Conservation (phyloP, 2,888 invertebrate genomes). For the Phlogophora meticulosa region DNA sequence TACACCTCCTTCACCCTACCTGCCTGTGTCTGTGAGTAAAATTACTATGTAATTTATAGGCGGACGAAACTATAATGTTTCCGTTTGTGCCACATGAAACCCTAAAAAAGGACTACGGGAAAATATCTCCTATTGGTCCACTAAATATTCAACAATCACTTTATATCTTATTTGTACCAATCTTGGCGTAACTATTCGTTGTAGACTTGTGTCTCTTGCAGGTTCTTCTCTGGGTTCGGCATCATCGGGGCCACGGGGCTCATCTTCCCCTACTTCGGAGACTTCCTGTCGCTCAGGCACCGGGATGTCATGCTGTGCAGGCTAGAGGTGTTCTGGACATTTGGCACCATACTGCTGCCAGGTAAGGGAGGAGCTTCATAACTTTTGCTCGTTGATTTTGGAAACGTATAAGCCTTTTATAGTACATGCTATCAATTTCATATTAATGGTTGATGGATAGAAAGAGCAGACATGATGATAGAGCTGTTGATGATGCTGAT, state of each 20-base stretch:
- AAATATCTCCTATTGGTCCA: background rate
- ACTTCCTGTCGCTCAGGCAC: slow-evolving; percentile 90
- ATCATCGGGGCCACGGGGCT: slow-evolving; percentile 92
- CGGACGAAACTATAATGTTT: no score
- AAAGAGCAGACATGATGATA: no score
- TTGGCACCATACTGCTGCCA: slow-evolving; percentile 91
- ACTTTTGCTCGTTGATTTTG: no score
- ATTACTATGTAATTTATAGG: no score
- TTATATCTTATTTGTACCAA: slow-evolving; percentile 56
- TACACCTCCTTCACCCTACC: no score
- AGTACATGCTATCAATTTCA: no score
- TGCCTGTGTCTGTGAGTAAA: no score
- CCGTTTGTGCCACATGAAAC: no score
- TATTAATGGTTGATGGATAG: no score
- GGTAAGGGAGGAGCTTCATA: slow-evolving; percentile 80
- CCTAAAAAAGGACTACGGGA: background rate
- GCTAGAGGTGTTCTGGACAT: slow-evolving; percentile 92
- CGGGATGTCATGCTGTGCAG: slow-evolving; percentile 91
- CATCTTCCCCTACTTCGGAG: slow-evolving; percentile 91
- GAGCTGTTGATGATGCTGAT: no score
- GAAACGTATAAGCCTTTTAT: no score
- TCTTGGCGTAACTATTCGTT: slow-evolving; percentile 81
- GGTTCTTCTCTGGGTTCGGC: slow-evolving; percentile 92
- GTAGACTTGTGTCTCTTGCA: slow-evolving; percentile 79
- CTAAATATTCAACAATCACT: slow-evolving; percentile 34